phyloP scores from a whole-genome alignment of 2,797 vertebrate species.

The Cetoscarus ocellatus region DNA sequence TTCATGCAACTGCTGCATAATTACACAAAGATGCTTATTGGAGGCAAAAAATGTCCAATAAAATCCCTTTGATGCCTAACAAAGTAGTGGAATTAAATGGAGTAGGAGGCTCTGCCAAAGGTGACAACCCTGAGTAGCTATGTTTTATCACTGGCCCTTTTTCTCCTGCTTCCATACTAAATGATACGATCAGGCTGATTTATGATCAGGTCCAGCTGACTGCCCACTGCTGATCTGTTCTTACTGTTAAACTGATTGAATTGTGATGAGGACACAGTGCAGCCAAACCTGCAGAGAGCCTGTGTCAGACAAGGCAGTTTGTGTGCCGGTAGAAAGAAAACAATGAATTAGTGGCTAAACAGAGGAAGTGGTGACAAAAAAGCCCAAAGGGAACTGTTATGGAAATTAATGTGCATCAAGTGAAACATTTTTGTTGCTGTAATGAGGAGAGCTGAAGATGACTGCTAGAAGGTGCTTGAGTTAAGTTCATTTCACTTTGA shows the following conservation, averaged over 20 bases:
- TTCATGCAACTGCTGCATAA: slow-evolving; percentile 54
- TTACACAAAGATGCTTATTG: slow-evolving; percentile 59
- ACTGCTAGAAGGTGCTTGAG: slow-evolving; percentile 14
- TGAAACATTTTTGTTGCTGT: slow-evolving; percentile 37
- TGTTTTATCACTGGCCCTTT: slow-evolving; percentile 52
- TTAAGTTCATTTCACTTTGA: background rate
- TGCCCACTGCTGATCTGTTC: slow-evolving; percentile 59
- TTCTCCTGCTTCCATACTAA: slow-evolving; percentile 44
- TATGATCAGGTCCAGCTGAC: slow-evolving; percentile 41
- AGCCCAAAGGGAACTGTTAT: slow-evolving; percentile 48
- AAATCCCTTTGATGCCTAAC: slow-evolving; percentile 69
- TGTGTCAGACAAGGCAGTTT: slow-evolving; percentile 36
- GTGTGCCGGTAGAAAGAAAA: slow-evolving; percentile 26
- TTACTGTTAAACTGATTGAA: slow-evolving; percentile 64
- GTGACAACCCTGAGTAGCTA: slow-evolving; percentile 43
- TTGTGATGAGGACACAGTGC: slow-evolving; percentile 34
- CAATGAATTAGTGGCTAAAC: slow-evolving; percentile 51
- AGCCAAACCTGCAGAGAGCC: slow-evolving; percentile 33
- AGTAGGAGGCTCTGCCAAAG: slow-evolving; percentile 42
- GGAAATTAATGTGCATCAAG: slow-evolving; percentile 51
- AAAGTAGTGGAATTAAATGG: slow-evolving; percentile 64
- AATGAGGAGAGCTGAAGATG: slow-evolving; percentile 51
- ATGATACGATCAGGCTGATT: slow-evolving; percentile 60
- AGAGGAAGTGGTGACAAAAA: slow-evolving; percentile 44
- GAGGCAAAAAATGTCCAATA: slow-evolving; percentile 63